These are phyloP conservation scores for Eurois occulta DNA, from an alignment of 2,888 invertebrate genomes.

Conservation along the genomic window DNA sequence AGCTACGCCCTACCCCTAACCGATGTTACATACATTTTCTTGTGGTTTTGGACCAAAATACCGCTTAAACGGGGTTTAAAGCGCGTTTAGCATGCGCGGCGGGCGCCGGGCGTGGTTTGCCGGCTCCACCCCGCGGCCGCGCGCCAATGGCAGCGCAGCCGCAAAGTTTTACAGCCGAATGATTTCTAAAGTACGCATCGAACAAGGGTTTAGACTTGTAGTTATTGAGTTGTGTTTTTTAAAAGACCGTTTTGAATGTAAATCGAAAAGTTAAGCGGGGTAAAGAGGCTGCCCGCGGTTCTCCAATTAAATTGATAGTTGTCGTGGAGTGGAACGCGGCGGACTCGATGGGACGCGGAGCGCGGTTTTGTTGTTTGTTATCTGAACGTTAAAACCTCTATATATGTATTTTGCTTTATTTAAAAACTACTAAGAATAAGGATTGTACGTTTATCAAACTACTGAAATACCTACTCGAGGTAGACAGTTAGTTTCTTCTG, in stretches of 20 bases:
- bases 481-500: no score
- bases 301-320: slow-evolving; percentile 90
- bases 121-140: slow-evolving; percentile 74
- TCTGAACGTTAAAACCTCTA: background rate
- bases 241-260: slow-evolving; percentile 90
- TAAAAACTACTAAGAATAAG: no score
- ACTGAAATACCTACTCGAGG: no score
- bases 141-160: slow-evolving; percentile 77
- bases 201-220: slow-evolving; percentile 84
- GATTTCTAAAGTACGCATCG: slow-evolving; percentile 85
- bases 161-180: slow-evolving; percentile 82
- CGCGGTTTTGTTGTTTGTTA: slow-evolving; percentile 22
- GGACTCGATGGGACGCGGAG: slow-evolving; percentile 33
- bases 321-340: slow-evolving; percentile 70
- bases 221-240: slow-evolving; percentile 89
- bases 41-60: slow-evolving; percentile 90
- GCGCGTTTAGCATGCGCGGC: slow-evolving; percentile 89
- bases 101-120: slow-evolving; percentile 76
- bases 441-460: no score
- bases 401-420: no score
- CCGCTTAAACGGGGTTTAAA: slow-evolving; percentile 90
- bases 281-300: slow-evolving; percentile 86
- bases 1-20: slow-evolving; percentile 88
- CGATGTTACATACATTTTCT: slow-evolving; percentile 88
- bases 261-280: slow-evolving; percentile 90